Evolutionary conservation across 2,888 invertebrate genomes (phyloP), one percentile per base, ranked within the genome.

Genomic region (Dysmachus trigonus): DNA sequence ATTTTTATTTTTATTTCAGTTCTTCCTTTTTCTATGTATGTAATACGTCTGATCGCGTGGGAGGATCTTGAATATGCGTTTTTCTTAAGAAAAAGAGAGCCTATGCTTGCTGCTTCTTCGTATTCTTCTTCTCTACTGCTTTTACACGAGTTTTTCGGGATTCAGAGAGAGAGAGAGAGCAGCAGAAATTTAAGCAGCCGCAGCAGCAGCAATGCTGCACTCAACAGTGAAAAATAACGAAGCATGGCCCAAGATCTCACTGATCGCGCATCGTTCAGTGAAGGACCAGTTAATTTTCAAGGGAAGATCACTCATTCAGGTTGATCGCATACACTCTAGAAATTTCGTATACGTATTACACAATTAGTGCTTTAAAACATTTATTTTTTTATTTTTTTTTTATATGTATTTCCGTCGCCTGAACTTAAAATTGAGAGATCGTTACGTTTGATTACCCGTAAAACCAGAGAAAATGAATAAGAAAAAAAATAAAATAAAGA

Each of bases 381-480:
- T 18, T 38, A 38, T 35, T 38, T 38, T 47, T 47, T 47, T n/a
- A 6, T 22, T 71, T 6, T 13, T 8, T 27, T 18, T 62, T 33
- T 71, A 18, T 62, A 4, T n/a, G 82, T 82, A 22, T 62, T 62
- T 62, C 62, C 27, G 53, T 83, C 38, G 83, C 38, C 72, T 18
- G 30, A n/a, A 13, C 15, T 72, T 38, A 72, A 83, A 83, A 83
- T 83, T 83, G 83, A 83, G 83, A 83, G 83, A 83, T 83, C 83
- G 71, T 72, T 41, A 35, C 38, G 83, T 83, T 38, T 71, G 83
- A 72, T 82, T 82, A 35, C 30, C 72, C 38, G 35, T 35, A 82
- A 62, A 71, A 71, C n/a, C 30, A 15, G 72, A 72, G 72, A 38
- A 72, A 33, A 35, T 15, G 33, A 62, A 62, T 8, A 15, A 79